Evolutionary conservation across 2,888 invertebrate species (phyloP).

Genomic region (Andrena trimmerana): DNA sequence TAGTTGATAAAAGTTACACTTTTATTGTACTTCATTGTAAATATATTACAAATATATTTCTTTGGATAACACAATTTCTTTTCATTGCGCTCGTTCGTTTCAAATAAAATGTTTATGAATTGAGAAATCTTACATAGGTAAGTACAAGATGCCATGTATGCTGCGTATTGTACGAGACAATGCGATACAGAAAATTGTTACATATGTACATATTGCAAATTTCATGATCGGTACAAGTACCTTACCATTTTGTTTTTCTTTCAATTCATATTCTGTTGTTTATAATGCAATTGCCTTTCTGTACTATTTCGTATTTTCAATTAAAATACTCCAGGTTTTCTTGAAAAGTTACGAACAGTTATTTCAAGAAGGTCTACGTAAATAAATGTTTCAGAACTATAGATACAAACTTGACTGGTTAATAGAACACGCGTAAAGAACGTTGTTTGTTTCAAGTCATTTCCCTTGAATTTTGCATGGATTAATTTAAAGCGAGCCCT

Average conservation of each 20-base stretch:
- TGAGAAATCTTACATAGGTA: constrained; percentile 12
- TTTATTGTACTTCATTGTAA: constrained; percentile 61
- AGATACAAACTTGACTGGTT: neutral
- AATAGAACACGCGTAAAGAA: neutral
- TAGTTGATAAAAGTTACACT: constrained; percentile 33
- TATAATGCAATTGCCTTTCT: constrained; percentile 23
- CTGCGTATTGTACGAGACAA: constrained; percentile 11
- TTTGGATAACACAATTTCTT: constrained; percentile 44
- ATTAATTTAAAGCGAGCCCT: neutral
- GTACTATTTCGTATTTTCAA: constrained; percentile 7
- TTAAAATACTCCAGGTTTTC: neutral
- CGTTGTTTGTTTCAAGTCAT: neutral
- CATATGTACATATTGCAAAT: constrained; percentile 19
- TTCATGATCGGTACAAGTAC: constrained; percentile 6
- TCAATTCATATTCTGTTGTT: neutral
- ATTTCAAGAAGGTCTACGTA: constrained; percentile 7
- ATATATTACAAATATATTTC: constrained; percentile 66
- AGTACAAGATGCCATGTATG: constrained; percentile 12
- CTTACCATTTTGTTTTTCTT: neutral
- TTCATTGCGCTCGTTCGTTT: constrained; percentile 22
- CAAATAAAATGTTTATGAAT: constrained; percentile 15
- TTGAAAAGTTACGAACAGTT: constrained; percentile 8
- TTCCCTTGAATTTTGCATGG: too few relatives aligned
- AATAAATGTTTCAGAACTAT: neutral
- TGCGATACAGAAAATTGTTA: constrained; percentile 9